A percentile compares a stretch with the other conserved stretches of the same genome.
Conservation (phyloP, 2,888 invertebrate genomes). For the Megalurothrips usitatus region DNA sequence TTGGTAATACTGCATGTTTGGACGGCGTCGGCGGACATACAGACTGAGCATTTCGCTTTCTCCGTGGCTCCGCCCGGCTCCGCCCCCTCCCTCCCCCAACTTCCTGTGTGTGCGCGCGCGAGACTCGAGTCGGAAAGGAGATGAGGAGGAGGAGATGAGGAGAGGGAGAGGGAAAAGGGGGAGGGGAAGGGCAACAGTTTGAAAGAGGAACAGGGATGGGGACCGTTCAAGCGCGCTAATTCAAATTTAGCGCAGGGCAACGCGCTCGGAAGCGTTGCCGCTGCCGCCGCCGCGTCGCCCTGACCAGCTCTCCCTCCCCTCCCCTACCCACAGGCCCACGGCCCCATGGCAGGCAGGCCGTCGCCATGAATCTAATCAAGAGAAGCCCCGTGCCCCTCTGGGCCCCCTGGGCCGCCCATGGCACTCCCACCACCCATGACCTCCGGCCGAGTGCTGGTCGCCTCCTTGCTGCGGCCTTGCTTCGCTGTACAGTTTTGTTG, state of each 20-base stretch:
- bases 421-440: not conserved
- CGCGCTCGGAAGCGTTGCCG: not conserved
- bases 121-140: not conserved
- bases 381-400: not conserved
- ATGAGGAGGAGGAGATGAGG: not conserved
- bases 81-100: too few relatives aligned
- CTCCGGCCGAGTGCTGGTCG: too few relatives aligned
- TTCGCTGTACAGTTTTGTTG: too few relatives aligned
- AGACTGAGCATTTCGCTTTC: too few relatives aligned
- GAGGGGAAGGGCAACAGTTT: not conserved
- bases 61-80: too few relatives aligned
- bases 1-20: too few relatives aligned
- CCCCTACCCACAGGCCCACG: not conserved
- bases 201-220: not conserved
- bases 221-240: constrained; percentile 4
- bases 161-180: not conserved
- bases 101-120: too few relatives aligned
- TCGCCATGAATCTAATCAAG: constrained; percentile 26
- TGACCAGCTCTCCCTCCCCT: not conserved
- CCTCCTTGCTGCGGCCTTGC: too few relatives aligned
- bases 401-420: not conserved
- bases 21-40: too few relatives aligned
- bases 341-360: not conserved
- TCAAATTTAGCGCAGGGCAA: not conserved
- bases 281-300: not conserved